phyloP scores from a whole-genome alignment of 2,113 vertebrate genomes.

The Marmota flaviventris region DNA sequence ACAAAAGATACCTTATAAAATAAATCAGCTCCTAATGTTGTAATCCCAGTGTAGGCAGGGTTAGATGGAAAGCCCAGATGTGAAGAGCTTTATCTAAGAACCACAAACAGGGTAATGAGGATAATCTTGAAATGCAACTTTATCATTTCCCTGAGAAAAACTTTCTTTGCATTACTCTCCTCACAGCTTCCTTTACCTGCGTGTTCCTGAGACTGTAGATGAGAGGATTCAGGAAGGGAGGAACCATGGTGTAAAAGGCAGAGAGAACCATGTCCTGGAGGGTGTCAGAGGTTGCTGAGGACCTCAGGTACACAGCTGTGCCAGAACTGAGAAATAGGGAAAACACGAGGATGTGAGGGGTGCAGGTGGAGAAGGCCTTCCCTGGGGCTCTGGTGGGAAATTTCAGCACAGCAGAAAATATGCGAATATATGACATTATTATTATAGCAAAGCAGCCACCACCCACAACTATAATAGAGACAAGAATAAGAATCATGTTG shows the following conservation, averaged over 20 bases:
- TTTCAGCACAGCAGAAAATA: conserved; percentile 46
- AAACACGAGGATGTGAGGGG: conserved; percentile 64
- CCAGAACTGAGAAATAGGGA: not conserved
- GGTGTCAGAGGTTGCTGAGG: not conserved
- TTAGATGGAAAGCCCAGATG: too few species aligned
- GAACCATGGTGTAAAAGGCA: conserved; percentile 43
- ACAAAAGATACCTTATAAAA: too few species aligned
- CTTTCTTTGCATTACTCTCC: not conserved
- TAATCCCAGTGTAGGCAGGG: too few species aligned
- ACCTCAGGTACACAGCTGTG: conserved; percentile 21
- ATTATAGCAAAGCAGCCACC: too few species aligned
- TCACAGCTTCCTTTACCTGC: conserved; percentile 51
- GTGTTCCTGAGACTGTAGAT: conserved; percentile 72
- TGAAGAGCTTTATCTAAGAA: not conserved
- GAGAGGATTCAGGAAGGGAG: conserved; percentile 66
- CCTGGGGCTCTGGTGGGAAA: not conserved
- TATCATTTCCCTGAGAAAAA: not conserved
- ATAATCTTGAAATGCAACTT: not conserved
- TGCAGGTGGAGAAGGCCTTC: conserved; percentile 54
- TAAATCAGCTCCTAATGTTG: too few species aligned
- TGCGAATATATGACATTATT: not conserved
- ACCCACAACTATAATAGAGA: rapidly evolving
- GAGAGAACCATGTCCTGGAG: conserved; percentile 27
- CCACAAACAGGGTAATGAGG: not conserved
- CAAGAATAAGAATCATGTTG: conserved; percentile 28